phyloP scores from a whole-genome alignment of 2,888 invertebrate genomes.

The Gymnosoma rotundatum region DNA sequence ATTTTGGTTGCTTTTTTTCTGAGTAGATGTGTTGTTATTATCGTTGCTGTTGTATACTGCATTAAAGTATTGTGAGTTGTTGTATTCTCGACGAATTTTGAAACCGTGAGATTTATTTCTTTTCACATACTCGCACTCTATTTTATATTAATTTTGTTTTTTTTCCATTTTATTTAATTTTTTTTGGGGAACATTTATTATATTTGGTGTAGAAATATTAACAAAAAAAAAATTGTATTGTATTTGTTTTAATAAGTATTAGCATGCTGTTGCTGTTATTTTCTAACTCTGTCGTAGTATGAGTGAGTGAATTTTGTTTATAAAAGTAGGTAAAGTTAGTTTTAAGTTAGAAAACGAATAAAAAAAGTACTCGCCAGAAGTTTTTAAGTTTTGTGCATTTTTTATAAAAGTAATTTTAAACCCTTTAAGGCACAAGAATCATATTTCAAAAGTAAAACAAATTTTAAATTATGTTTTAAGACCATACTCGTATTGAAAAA shows the following conservation, averaged over 20 bases:
- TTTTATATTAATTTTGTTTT: conserved; percentile 14
- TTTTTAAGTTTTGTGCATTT: conserved; percentile 18
- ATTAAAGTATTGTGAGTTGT: conserved; percentile 50
- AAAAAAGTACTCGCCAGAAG: background rate
- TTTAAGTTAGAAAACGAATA: background rate
- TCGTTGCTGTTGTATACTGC: conserved; percentile 50
- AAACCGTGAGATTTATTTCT: conserved; percentile 65
- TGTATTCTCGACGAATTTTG: conserved; percentile 60
- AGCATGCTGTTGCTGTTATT: conserved; percentile 1
- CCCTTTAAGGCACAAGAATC: background rate
- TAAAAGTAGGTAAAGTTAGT: conserved; percentile 27
- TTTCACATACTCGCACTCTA: conserved; percentile 50
- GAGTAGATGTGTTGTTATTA: background rate
- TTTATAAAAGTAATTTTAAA: conserved; percentile 19
- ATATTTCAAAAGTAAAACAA: no score
- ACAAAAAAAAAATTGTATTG: conserved; percentile 16
- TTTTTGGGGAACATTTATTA: conserved; percentile 50
- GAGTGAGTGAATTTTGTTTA: conserved; percentile 47
- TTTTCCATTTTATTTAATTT: background rate
- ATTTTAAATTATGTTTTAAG: no score
- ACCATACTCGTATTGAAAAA: no score
- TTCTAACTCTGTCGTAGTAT: conserved; percentile 16
- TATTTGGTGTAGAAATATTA: conserved; percentile 25
- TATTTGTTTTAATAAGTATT: conserved; percentile 36
- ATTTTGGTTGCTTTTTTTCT: conserved; percentile 14